Percentiles rank a stretch among this genome's conserved stretches.
phyloP scores from a whole-genome alignment of 2,797 vertebrate genomes.

The Alectoris magna region DNA sequence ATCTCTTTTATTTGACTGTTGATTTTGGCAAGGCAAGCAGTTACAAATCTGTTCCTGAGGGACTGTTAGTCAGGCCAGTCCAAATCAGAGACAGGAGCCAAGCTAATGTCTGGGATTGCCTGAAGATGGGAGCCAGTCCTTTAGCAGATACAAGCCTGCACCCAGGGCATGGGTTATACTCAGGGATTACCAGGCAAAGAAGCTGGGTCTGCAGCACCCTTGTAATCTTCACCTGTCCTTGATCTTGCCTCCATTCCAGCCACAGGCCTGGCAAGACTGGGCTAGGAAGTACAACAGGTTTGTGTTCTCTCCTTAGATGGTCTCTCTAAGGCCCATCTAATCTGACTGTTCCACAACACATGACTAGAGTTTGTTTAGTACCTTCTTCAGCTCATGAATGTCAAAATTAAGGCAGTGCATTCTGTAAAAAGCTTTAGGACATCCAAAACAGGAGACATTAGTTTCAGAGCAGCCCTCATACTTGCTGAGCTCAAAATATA shows the following conservation, averaged over 20 bases:
- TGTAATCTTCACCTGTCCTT: fast-evolving
- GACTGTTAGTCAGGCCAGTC: not conserved
- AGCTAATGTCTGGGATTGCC: not conserved
- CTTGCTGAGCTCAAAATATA: not conserved
- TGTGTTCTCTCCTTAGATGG: not conserved
- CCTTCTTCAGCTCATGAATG: not conserved
- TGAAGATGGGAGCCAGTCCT: not conserved
- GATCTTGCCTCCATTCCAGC: not conserved
- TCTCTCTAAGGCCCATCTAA: fast-evolving
- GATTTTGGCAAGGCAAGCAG: not conserved
- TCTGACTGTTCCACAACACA: not conserved
- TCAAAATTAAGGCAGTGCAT: fast-evolving
- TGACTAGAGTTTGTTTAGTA: not conserved
- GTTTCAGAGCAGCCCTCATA: not conserved
- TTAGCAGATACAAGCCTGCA: not conserved
- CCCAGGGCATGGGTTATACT: not conserved
- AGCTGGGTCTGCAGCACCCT: not conserved
- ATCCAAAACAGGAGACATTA: no score
- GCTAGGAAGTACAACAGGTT: not conserved
- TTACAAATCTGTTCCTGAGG: not conserved
- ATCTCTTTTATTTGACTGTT: not conserved
- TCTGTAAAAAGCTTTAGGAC: not conserved
- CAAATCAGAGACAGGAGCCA: not conserved
- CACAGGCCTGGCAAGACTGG: not conserved
- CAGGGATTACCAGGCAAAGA: not conserved